These are phyloP conservation scores for Oscheius sp. DNA, from an alignment of 2,888 invertebrate species.

Conservation along the genomic window DNA sequence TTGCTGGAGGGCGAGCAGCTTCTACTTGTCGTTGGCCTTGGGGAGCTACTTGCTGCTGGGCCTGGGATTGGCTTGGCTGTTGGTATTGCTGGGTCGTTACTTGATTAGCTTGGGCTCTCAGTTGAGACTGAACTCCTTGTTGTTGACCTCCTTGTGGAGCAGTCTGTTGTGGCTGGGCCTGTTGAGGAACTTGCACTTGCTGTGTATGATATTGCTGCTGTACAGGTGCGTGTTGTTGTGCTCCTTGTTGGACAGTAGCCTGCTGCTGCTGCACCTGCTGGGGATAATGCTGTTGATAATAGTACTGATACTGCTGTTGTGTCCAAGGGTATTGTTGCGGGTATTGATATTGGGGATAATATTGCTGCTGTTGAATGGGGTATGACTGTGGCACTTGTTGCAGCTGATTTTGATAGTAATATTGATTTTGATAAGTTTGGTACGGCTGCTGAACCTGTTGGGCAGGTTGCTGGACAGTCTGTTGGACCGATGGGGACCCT, in stretches of 20 bases:
- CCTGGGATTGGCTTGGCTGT: background rate
- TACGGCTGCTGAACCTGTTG: background rate
- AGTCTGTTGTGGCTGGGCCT: background rate
- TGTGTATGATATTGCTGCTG: slow-evolving; percentile 21
- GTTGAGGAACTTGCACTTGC: slow-evolving; percentile 16
- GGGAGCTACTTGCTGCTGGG: background rate
- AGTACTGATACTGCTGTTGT: slow-evolving; percentile 9
- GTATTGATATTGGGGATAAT: slow-evolving; percentile 13
- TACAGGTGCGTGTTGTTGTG: background rate
- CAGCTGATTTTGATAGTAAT: slow-evolving; percentile 9
- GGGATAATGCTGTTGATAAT: slow-evolving; percentile 6
- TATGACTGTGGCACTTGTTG: slow-evolving; percentile 6
- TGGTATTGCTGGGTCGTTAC: background rate
- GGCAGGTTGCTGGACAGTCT: background rate
- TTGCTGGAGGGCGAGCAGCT: background rate
- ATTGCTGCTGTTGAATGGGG: slow-evolving; percentile 14
- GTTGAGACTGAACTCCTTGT: background rate
- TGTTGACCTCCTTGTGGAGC: slow-evolving; percentile 8
- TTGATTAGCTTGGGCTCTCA: background rate
- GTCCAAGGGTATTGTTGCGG: background rate
- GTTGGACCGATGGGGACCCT: background rate
- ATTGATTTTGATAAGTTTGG: background rate
- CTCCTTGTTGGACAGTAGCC: background rate
- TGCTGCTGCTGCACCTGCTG: slow-evolving; percentile 7
- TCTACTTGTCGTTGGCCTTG: background rate